Evolutionary conservation across 2,888 invertebrate species (phyloP).

Genomic region (Pseudoips prasinana): DNA sequence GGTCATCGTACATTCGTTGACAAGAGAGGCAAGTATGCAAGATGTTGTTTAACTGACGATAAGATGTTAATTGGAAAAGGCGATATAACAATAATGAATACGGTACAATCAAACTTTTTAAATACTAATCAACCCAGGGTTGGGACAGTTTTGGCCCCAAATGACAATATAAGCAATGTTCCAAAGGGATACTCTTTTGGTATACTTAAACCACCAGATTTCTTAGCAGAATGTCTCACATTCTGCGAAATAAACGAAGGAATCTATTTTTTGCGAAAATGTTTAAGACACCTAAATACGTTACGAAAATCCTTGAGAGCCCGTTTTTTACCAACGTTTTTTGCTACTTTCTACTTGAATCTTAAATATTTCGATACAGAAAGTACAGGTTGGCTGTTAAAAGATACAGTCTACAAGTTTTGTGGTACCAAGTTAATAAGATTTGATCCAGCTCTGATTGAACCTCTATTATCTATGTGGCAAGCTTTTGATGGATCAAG

Average conservation of each 20-base stretch:
- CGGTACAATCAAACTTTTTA: conserved; percentile 63
- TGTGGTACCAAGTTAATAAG: conserved; percentile 64
- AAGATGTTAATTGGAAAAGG: conserved; percentile 55
- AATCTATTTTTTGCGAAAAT: conserved; percentile 61
- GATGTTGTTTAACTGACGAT: conserved; percentile 66
- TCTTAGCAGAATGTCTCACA: conserved; percentile 67
- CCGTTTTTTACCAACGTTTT: conserved; percentile 56
- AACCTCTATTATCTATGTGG: conserved; percentile 70
- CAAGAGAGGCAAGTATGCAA: conserved; percentile 70
- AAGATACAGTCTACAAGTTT: conserved; percentile 62
- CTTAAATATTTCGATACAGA: conserved; percentile 60
- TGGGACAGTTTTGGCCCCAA: conserved; percentile 69
- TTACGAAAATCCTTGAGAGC: conserved; percentile 53
- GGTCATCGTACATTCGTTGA: conserved; percentile 65
- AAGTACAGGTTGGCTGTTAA: conserved; percentile 68
- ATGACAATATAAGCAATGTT: conserved; percentile 68
- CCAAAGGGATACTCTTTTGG: conserved; percentile 75
- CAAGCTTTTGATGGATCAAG: conserved; percentile 65
- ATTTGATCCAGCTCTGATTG: conserved; percentile 71
- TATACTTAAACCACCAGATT: conserved; percentile 59
- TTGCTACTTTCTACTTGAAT: conserved; percentile 50
- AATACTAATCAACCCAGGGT: conserved; percentile 53
- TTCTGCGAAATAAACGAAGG: conserved; percentile 55
- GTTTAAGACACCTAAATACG: conserved; percentile 69
- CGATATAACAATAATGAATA: conserved; percentile 51